Evolutionary conservation across 2,797 vertebrate species (phyloP).

Genomic region (Okamejei kenojei): DNA sequence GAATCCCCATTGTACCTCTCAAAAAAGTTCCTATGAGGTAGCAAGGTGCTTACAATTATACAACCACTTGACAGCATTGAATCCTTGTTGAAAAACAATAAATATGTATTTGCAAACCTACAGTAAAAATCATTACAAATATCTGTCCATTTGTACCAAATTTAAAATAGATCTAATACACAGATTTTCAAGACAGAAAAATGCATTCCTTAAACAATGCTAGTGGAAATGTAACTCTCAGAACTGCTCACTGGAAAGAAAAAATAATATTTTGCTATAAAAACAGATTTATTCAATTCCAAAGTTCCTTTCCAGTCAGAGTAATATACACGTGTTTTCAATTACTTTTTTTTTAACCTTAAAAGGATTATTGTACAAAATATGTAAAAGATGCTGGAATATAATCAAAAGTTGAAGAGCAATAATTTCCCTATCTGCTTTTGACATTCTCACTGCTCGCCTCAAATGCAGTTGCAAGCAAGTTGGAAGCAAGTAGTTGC

Average conservation of each 20-base stretch:
- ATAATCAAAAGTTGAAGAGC: neutral
- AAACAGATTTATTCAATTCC: neutral
- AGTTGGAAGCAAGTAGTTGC: too few species aligned
- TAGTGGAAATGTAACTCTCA: neutral
- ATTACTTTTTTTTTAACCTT: neutral
- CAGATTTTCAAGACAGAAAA: neutral
- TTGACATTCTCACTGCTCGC: slow-evolving; percentile 1
- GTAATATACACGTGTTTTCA: slow-evolving; percentile 20
- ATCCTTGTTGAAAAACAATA: neutral
- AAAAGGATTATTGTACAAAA: neutral
- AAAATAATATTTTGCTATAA: neutral
- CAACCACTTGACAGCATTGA: neutral
- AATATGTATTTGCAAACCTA: neutral
- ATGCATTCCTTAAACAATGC: neutral
- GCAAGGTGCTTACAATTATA: neutral
- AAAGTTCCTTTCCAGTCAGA: neutral
- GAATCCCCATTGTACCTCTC: neutral
- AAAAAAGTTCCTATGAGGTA: neutral
- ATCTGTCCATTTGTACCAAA: neutral
- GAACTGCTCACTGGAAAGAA: neutral
- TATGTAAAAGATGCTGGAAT: neutral
- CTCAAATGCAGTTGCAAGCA: neutral
- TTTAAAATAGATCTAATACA: neutral
- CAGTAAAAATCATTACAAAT: neutral
- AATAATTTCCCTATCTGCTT: neutral